Evolutionary conservation across 2,113 vertebrate species (phyloP), one percentile per base, ranked within the genome.

Genomic region (Ornithorhynchus anatinus): DNA sequence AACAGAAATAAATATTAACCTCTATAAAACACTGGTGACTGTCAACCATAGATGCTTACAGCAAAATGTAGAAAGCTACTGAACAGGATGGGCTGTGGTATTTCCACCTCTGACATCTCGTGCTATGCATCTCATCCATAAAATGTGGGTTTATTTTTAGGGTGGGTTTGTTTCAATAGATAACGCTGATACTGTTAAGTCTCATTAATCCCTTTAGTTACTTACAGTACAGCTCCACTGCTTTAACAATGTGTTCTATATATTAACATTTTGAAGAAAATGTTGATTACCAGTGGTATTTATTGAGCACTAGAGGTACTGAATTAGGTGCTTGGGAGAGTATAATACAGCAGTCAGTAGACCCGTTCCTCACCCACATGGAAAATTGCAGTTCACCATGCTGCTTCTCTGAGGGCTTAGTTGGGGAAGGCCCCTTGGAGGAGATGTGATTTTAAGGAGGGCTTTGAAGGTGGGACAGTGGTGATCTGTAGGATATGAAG

Each of bases 71-170:
- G 40, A 60, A 68, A 60, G 53, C 23, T 53, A 51, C 29, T 29
- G 36, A 42, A 53, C 3, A 7, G 60, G 5, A 20, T 43, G 25
- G 20, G 39, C 69, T 72, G n/a, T 45, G 66, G n/a, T 45, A 67
- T 61, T 51, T 40, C 35, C 31, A n/a, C 36, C 67, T 69, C 63
- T 75, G 51, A 59, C 63, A 45, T 69, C 59, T 64, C 32, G 35
- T 59, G 72, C 66, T 56, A 77, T 63, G 47, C 25, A 43, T 59
- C 40, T 54, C 37, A 58, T 63, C 40, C 56, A 57, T 17, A 51
- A 65, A 72, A 73, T 67, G 27, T 54, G n/a, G 72, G 74, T 84
- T 81, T 77, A 79, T 77, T 80, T 82, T 86, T 80, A 77, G 59
- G 83, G 68, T 77, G 23, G 37, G 57, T 75, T 84, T 84, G 72